Evolutionary conservation across 2,113 vertebrate genomes (phyloP).

Genomic region (Leuciscus idus): DNA sequence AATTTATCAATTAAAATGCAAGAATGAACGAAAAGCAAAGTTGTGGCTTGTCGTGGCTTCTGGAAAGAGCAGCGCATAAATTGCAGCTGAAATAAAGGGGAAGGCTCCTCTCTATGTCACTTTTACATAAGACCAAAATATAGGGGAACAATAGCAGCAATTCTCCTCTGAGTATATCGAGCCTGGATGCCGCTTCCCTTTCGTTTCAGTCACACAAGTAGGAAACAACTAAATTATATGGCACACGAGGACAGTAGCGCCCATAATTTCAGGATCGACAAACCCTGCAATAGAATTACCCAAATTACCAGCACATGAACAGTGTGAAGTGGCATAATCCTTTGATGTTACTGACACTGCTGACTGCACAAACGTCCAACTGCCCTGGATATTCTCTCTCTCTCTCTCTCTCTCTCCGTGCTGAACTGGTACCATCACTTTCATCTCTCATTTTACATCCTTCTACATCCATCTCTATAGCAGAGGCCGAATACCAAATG

Average conservation of each 20-base stretch:
- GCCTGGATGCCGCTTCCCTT: conserved; percentile 66
- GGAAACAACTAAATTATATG: conserved; percentile 81
- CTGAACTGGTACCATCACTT: conserved; percentile 68
- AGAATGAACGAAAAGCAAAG: conserved; percentile 47
- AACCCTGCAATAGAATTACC: conserved; percentile 81
- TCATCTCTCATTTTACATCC: conserved; percentile 3
- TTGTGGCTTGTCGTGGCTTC: conserved; percentile 45
- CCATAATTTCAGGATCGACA: conserved; percentile 76
- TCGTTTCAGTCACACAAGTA: conserved; percentile 74
- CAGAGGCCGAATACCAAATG: not conserved
- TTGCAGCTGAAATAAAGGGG: conserved; percentile 38
- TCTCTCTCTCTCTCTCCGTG: conserved; percentile 43
- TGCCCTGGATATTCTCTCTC: conserved; percentile 30
- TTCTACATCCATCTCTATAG: not conserved
- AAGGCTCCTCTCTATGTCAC: conserved; percentile 50
- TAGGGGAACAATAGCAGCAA: conserved; percentile 60
- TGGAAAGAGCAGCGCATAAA: conserved; percentile 54
- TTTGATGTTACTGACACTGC: conserved; percentile 66
- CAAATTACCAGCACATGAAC: conserved; percentile 73
- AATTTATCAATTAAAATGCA: conserved; percentile 19
- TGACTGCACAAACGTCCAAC: conserved; percentile 21
- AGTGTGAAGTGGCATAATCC: conserved; percentile 73
- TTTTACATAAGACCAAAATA: conserved; percentile 58
- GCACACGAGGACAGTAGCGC: conserved; percentile 76
- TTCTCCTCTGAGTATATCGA: conserved; percentile 53